A percentile compares a stretch with the other conserved stretches of the same genome.
Conservation (phyloP, 2,113 vertebrate species). For the Onychostruthus taczanowskii region DNA sequence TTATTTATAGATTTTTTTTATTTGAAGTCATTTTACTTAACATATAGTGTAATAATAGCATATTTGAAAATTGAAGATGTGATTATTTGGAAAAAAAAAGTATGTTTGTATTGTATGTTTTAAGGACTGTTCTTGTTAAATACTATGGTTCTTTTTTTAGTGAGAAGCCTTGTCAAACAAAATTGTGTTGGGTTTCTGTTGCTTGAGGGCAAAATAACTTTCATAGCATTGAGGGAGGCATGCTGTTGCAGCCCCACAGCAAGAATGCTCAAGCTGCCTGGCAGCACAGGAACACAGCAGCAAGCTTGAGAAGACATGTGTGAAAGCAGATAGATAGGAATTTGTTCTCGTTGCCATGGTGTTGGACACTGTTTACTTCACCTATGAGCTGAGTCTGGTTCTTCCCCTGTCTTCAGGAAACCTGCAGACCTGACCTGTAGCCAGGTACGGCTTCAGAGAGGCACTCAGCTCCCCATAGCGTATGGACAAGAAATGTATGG, state of each 20-base stretch:
- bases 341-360: background rate
- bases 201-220: constrained; percentile 16
- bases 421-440: background rate
- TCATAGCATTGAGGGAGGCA: background rate
- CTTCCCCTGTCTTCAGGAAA: background rate
- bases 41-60: background rate
- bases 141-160: background rate
- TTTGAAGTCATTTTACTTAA: background rate
- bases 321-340: background rate
- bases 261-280: background rate
- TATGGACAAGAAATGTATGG: background rate
- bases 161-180: background rate
- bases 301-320: background rate
- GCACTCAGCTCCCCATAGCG: background rate
- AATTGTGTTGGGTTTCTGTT: background rate
- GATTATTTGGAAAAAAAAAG: background rate
- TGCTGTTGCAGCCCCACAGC: background rate
- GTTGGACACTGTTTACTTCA: background rate
- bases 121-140: background rate
- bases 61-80: background rate
- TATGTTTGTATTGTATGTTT: background rate
- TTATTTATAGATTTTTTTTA: background rate
- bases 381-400: background rate
- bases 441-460: background rate
- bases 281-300: background rate